These are phyloP conservation scores for Acomys russatus DNA, from an alignment of 2,797 vertebrate species.

Conservation along the genomic window DNA sequence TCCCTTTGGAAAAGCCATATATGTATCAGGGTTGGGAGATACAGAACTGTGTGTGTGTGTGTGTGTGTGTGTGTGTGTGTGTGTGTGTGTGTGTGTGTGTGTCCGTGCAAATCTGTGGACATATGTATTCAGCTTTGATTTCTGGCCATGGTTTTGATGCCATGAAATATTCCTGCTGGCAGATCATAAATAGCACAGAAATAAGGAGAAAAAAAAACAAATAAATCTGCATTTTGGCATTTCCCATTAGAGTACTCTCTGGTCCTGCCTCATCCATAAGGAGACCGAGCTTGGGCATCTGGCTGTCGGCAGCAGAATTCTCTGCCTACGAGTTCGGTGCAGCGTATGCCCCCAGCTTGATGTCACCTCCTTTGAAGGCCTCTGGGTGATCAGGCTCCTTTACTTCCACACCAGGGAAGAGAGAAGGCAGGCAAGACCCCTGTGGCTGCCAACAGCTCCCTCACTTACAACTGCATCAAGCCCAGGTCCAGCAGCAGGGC, in stretches of 20 bases:
- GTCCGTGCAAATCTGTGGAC: neutral
- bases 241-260: constrained; percentile 51
- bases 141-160: constrained; percentile 83
- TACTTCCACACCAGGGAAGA: constrained; percentile 80
- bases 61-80: neutral
- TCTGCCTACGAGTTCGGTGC: neutral
- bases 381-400: constrained; percentile 68
- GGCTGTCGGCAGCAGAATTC: constrained; percentile 60
- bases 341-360: neutral
- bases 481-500: neutral
- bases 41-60: neutral
- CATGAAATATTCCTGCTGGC: constrained; percentile 85
- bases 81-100: neutral
- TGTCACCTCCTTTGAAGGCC: constrained; percentile 59
- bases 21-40: constrained; percentile 76
- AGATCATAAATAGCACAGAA: constrained; percentile 84
- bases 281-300: constrained; percentile 8
- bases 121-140: constrained; percentile 70
- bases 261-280: neutral
- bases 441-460: neutral
- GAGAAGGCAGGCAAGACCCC: constrained; percentile 62
- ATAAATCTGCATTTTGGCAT: constrained; percentile 51
- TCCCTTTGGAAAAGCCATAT: constrained; percentile 76
- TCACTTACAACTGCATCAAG: neutral
- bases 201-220: constrained; percentile 62